These are phyloP conservation scores for Cricetomys ansorgei DNA, from an alignment of 2,113 vertebrate genomes.

Conservation along the genomic window DNA sequence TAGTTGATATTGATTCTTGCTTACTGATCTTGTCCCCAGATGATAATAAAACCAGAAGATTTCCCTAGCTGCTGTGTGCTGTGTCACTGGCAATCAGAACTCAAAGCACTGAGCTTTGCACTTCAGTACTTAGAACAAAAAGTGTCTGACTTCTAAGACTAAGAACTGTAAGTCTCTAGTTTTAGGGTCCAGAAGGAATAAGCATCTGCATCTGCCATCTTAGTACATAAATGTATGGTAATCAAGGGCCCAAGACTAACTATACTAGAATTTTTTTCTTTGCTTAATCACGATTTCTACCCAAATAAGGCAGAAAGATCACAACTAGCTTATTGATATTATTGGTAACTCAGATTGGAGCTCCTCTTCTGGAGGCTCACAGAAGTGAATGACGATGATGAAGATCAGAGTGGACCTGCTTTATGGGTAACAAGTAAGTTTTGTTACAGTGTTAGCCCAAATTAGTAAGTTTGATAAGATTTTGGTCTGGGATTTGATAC, in stretches of 20 bases:
- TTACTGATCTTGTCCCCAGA: not conserved
- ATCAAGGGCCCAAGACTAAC: not conserved
- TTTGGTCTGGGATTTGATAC: not conserved
- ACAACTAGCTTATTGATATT: not conserved
- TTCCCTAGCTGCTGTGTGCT: not conserved
- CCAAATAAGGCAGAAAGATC: not conserved
- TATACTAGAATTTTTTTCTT: not conserved
- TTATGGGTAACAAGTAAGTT: not conserved
- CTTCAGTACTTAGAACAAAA: not conserved
- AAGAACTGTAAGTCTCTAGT: not conserved
- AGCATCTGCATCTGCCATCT: not conserved
- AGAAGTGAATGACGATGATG: not conserved
- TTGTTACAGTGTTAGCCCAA: not conserved
- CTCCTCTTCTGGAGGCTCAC: not conserved
- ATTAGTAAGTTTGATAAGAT: not conserved
- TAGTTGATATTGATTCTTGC: not conserved
- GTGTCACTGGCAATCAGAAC: not conserved
- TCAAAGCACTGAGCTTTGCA: not conserved
- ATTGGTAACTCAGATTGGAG: not conserved
- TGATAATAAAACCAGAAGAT: not conserved
- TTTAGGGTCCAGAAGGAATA: not conserved
- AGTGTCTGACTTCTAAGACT: not conserved
- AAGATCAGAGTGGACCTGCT: not conserved
- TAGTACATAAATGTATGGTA: not conserved
- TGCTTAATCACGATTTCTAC: not conserved